These are phyloP conservation scores for Cryptoprocta ferox DNA, from an alignment of 2,797 vertebrate genomes.

Conservation along the genomic window DNA sequence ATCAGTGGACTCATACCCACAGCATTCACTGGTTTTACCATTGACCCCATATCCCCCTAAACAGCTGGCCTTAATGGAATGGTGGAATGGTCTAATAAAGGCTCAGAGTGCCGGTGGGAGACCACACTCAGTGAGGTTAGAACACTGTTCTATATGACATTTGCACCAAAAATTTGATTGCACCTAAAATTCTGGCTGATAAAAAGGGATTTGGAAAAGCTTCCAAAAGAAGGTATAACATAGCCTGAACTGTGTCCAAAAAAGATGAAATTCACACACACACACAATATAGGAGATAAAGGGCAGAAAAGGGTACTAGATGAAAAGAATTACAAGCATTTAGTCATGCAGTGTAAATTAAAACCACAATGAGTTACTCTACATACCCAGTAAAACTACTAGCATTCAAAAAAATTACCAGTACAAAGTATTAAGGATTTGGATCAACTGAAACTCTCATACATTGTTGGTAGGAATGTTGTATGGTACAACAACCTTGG, in stretches of 20 bases:
- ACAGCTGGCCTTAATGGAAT: neutral
- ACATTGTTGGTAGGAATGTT: neutral
- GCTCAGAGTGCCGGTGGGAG: neutral
- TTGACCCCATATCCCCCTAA: neutral
- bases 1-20: neutral
- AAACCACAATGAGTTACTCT: neutral
- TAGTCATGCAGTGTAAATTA: neutral
- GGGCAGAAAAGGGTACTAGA: neutral
- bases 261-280: neutral
- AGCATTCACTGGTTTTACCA: neutral
- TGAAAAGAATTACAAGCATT: neutral
- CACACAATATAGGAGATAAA: neutral
- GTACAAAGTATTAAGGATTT: neutral
- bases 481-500: neutral
- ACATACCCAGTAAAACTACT: neutral
- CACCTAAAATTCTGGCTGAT: neutral
- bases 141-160: neutral
- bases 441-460: neutral
- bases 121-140: neutral
- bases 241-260: neutral
- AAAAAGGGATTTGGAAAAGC: neutral
- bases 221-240: neutral
- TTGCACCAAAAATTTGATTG: neutral
- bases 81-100: neutral
- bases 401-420: neutral